Percentiles rank a stretch among this genome's conserved stretches.
Conservation (phyloP, 2,888 invertebrate species). For the Leptura quadrifasciata region DNA sequence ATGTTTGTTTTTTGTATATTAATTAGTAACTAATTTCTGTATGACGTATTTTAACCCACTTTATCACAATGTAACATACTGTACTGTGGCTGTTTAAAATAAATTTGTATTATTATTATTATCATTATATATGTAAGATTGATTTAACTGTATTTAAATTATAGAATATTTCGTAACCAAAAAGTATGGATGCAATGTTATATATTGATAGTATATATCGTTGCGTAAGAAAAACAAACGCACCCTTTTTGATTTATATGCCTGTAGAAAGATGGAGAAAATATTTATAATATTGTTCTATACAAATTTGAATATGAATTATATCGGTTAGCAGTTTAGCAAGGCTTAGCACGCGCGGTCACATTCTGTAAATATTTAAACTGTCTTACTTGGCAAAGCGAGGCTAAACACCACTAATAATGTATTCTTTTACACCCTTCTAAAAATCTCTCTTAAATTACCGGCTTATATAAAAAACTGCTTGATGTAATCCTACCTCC, state of each 20-base stretch:
- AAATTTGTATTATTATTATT: too few species aligned
- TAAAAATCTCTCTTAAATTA: slow-evolving; percentile 31
- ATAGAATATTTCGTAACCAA: too few species aligned
- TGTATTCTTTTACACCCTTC: slow-evolving; percentile 37
- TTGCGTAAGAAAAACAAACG: background rate
- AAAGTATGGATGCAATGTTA: too few species aligned
- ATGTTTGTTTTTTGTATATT: too few species aligned
- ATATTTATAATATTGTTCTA: slow-evolving; percentile 42
- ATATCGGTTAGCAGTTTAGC: slow-evolving; percentile 61
- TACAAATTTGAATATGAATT: slow-evolving; percentile 66
- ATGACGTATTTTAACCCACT: too few species aligned
- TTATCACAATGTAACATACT: too few species aligned
- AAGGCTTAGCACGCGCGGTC: slow-evolving; percentile 65
- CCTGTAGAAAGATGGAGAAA: background rate
- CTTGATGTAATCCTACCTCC: slow-evolving; percentile 16
- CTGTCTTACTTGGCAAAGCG: slow-evolving; percentile 55
- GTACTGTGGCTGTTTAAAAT: too few species aligned
- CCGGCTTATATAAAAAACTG: slow-evolving; percentile 29
- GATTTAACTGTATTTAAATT: too few species aligned
- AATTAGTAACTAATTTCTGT: too few species aligned
- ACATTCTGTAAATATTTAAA: slow-evolving; percentile 68
- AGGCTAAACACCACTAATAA: slow-evolving; percentile 35
- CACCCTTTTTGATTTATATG: background rate
- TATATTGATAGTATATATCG: too few species aligned
- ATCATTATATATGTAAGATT: too few species aligned